Base-by-base conservation (phyloP, 1,140 invertebrate genomes). In the Marisa cornuarietis region DNA sequence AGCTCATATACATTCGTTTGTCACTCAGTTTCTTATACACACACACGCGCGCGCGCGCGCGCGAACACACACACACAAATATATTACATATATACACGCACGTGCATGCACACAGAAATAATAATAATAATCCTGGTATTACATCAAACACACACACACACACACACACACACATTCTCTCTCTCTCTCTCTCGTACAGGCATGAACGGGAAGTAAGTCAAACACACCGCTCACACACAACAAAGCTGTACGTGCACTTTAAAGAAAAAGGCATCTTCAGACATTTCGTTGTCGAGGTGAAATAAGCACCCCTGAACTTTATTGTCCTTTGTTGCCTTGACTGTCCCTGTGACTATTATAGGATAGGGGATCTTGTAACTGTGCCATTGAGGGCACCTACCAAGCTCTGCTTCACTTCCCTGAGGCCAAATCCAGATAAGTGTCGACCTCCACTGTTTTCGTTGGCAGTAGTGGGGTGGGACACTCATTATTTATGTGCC, bases 161-260 rank as follows among this genome's bases (percentile, higher is more conserved):
- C n/a, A 69, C 66, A 69, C 66, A 69, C 66, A 18, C 66, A 69
- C 66, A 69, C 66, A 31, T n/a, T n/a, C n/a, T n/a, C n/a, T n/a
- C n/a, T n/a, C n/a, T n/a, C n/a, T n/a, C n/a, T n/a, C n/a, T n/a
- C 66, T 31, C 66, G 13, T 42, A 69, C 66, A 69, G 0, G 42
- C 66, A 69, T 42, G 24, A 0, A 69, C 11, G 42, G 24, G 24
- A 11, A 69, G 8, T 11, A 0, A 69, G 24, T 31, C 66, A 14
- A 31, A 22, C 42, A 71, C 9, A 7, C 69, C 42, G 31, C 31
- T 51, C 69, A 42, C 69, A 49, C 69, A 71, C 31, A 22, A 31
- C 69, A 71, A n/a, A 42, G 69, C 31, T 31, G 26, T 49, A 22
- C n/a, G n/a, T n/a, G n/a, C n/a, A n/a, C 20, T 42, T 22, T 20